Evolutionary conservation across 2,888 invertebrate genomes (phyloP).

Genomic region (Caenorhabditis sp.): DNA sequence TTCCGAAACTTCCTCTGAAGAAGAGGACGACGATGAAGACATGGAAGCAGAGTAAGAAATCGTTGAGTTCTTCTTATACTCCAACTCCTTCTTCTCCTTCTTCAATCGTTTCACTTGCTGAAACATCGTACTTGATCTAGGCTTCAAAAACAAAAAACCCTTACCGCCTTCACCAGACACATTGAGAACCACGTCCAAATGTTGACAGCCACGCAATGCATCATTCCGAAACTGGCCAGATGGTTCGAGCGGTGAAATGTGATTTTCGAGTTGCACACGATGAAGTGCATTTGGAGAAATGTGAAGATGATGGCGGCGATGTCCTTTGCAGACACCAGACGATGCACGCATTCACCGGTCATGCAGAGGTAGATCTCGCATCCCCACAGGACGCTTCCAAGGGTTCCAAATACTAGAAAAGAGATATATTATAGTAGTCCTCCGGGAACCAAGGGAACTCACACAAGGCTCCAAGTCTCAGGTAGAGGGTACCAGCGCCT

Average conservation of each 20-base stretch:
- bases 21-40: slow-evolving; percentile 49
- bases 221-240: slow-evolving; percentile 79
- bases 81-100: slow-evolving; percentile 48
- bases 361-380: slow-evolving; percentile 79
- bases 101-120: slow-evolving; percentile 56
- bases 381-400: slow-evolving; percentile 78
- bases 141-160: not conserved
- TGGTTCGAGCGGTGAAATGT: slow-evolving; percentile 72
- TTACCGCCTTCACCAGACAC: slow-evolving; percentile 79
- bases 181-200: slow-evolving; percentile 82
- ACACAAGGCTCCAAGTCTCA: slow-evolving; percentile 79
- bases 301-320: slow-evolving; percentile 78
- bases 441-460: not conserved
- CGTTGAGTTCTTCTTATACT: slow-evolving; percentile 32
- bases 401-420: slow-evolving; percentile 77
- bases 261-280: slow-evolving; percentile 82
- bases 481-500: slow-evolving; percentile 76
- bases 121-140: not conserved
- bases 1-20: slow-evolving; percentile 28
- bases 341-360: slow-evolving; percentile 35
- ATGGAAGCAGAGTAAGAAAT: slow-evolving; percentile 2
- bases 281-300: slow-evolving; percentile 83
- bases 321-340: slow-evolving; percentile 75
- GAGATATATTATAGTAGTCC: not conserved
- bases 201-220: slow-evolving; percentile 81